Base-by-base conservation (phyloP, 2,888 invertebrate species). In the Octodonta nipae region DNA sequence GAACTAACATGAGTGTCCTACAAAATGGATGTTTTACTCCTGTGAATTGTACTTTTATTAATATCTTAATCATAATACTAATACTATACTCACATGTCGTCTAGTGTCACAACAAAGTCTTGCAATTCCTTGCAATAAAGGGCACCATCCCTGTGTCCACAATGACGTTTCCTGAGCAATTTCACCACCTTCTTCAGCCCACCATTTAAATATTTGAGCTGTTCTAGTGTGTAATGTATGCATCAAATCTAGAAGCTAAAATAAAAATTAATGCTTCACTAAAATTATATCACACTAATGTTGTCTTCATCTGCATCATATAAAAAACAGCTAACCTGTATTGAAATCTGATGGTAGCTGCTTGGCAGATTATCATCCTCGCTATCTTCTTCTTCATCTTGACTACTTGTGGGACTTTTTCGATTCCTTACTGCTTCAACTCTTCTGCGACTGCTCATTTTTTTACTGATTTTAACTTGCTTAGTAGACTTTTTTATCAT, bases 61-160 rank as follows among this genome's bases (percentile, higher is more conserved):
- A n/a, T n/a, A n/a, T n/a, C n/a, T n/a, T n/a, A n/a, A n/a, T n/a
- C n/a, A n/a, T n/a, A n/a, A n/a, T n/a, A n/a, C n/a, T n/a, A n/a
- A n/a, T n/a, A n/a, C n/a, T 22, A 5, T 15, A 30, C 29, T 25
- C 32, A 37, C 33, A 26, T 38, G 48, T 56, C 84, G 75, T 37
- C 96, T 70, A 15, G 79, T 70, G 60, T 98, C 96, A 50, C 91
- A 92, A 51, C 95, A 95, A 34, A 96, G 70, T 25, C 92, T 71
- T 0, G 93, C 92, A 44, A 99, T 96, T 1, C 93, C 91, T 63
- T 96, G 95, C 12, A 98, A 63, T 6, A 98, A 64, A 0, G 98
- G 96, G 56, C 91, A 87, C 93, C 96, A 96, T 24, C 92, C 93
- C 33, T 86, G 82, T 13, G 80, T 74, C 96, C 96, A 98, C 2